Percentiles rank a stretch among this genome's conserved stretches.
These are phyloP conservation scores for Cotesia glomerata DNA, from an alignment of 1,140 invertebrate species.

Conservation along the genomic window DNA sequence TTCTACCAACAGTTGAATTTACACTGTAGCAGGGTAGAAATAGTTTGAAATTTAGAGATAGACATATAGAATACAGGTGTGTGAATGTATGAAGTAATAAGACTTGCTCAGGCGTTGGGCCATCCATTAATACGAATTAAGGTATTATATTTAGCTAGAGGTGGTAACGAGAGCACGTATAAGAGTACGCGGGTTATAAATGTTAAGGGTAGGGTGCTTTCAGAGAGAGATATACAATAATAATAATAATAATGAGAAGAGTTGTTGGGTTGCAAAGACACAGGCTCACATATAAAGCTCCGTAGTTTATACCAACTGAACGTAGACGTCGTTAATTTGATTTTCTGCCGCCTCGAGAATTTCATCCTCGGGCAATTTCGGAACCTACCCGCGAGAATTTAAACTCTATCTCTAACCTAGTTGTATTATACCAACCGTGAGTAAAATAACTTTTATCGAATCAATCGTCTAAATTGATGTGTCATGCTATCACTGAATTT, in stretches of 20 bases:
- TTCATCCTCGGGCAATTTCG: conserved; percentile 32
- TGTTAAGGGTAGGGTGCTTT: not conserved
- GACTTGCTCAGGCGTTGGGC: conserved; percentile 42
- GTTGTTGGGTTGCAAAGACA: not conserved
- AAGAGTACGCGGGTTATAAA: conserved; percentile 6
- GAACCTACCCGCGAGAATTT: conserved; percentile 25
- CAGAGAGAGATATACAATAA: not conserved
- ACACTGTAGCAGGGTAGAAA: not conserved
- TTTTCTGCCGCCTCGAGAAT: conserved; percentile 29
- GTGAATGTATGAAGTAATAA: conserved; percentile 1
- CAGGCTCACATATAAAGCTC: not conserved
- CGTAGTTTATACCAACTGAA: conserved; percentile 23
- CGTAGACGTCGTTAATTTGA: conserved; percentile 33
- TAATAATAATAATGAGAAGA: not conserved
- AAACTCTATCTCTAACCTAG: not conserved
- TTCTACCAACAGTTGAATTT: not conserved
- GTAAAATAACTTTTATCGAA: conserved; percentile 8
- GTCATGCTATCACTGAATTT: not conserved
- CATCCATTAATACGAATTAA: conserved; percentile 58
- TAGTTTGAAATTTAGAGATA: not conserved
- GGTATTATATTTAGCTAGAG: conserved; percentile 48
- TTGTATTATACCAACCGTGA: not conserved
- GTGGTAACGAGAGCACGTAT: conserved; percentile 27
- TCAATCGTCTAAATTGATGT: conserved; percentile 16
- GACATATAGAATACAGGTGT: not conserved